Percentiles rank a stretch among this genome's conserved stretches.
Evolutionary conservation across 1,140 invertebrate species (phyloP).

Genomic region (Zaprionus kolodkinae): DNA sequence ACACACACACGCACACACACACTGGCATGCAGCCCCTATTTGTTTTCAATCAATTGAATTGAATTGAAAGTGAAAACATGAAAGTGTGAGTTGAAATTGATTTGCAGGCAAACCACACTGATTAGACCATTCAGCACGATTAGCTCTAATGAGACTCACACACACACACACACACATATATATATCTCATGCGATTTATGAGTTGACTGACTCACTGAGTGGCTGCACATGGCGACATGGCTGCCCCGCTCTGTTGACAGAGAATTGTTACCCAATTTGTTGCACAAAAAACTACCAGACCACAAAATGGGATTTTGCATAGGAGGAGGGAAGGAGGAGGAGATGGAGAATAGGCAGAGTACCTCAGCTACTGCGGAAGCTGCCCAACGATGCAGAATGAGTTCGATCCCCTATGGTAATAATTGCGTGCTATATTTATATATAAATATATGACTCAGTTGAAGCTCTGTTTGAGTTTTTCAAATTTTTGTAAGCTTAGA

Average conservation of each 20-base stretch:
- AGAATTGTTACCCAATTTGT: conserved; percentile 57
- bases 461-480: too few relatives aligned
- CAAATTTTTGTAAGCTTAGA: too few relatives aligned
- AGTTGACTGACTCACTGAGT: not conserved
- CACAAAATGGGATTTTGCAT: conserved; percentile 40
- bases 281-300: conserved; percentile 45
- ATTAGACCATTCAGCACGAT: conserved; percentile 70
- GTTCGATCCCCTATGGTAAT: not conserved
- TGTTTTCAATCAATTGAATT: conserved; percentile 65
- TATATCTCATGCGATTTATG: conserved; percentile 6
- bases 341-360: not conserved
- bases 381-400: not conserved
- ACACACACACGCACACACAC: not conserved
- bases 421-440: not conserved
- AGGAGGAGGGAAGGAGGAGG: not conserved
- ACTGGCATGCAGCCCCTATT: conserved; percentile 26
- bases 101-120: conserved; percentile 71
- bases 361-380: not conserved
- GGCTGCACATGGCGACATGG: not conserved
- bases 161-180: not conserved
- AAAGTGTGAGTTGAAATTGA: conserved; percentile 76
- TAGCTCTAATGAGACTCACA: conserved; percentile 63
- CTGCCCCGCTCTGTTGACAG: conserved; percentile 46
- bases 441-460: too few relatives aligned
- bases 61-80: conserved; percentile 75